Evolutionary conservation across 2,797 vertebrate species (phyloP).

Genomic region (Fistularia tabacaria): DNA sequence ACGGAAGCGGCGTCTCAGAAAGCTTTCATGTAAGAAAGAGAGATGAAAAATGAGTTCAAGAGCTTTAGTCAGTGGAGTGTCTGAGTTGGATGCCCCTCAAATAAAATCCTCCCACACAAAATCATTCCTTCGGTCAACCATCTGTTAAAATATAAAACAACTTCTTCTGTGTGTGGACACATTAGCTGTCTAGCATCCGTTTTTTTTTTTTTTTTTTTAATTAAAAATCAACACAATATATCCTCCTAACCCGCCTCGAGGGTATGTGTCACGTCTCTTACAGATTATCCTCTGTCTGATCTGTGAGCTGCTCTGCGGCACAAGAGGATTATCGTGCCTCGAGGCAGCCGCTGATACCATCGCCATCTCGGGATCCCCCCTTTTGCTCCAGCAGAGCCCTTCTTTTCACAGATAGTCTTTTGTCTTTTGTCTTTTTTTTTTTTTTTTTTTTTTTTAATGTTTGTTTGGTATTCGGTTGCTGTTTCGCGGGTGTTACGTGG

Average conservation of each 20-base stretch:
- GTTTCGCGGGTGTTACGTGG: constrained; percentile 16
- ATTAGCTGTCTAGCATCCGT: constrained; percentile 14
- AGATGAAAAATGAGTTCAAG: too few relatives aligned
- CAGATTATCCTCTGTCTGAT: constrained; percentile 61
- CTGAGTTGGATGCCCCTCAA: background rate
- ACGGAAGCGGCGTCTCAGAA: background rate
- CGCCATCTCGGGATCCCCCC: constrained; percentile 28
- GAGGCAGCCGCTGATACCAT: constrained; percentile 31
- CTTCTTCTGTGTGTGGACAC: constrained; percentile 12
- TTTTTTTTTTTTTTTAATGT: background rate
- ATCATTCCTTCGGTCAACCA: constrained; percentile 9
- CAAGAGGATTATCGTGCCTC: constrained; percentile 54
- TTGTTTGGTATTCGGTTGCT: constrained; percentile 11
- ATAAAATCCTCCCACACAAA: constrained; percentile 16
- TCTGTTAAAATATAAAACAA: constrained; percentile 21
- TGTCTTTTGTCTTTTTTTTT: background rate
- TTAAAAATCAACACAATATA: constrained; percentile 28
- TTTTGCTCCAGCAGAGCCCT: background rate
- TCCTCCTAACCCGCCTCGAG: constrained; percentile 22
- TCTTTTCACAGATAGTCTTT: constrained; percentile 6
- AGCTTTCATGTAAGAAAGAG: background rate
- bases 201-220: constrained; percentile 23
- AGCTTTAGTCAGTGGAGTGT: too few relatives aligned
- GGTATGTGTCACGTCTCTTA: constrained; percentile 43
- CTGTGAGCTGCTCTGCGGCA: constrained; percentile 49